phyloP scores from a whole-genome alignment of 2,113 vertebrate species.

The Xenopus laevis region DNA sequence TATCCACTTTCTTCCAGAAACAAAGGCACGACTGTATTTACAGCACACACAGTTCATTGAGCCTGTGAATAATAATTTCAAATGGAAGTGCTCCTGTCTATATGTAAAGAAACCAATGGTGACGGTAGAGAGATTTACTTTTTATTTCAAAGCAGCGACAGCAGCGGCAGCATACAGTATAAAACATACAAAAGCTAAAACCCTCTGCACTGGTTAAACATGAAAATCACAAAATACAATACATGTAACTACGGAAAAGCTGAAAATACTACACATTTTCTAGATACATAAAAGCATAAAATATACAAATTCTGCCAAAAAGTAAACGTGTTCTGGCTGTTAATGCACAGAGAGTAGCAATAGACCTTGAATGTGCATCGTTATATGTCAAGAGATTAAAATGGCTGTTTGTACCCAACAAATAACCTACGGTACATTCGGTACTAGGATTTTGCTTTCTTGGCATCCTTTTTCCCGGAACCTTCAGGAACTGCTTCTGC shows the following conservation, averaged over 20 bases:
- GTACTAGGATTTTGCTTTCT: conserved; percentile 77
- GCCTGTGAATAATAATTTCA: too few relatives aligned
- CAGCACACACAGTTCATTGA: too few relatives aligned
- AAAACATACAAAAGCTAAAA: conserved; percentile 82
- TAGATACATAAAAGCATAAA: conserved; percentile 61
- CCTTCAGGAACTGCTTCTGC: conserved; percentile 71
- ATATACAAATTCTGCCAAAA: conserved; percentile 68
- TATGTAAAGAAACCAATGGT: too few relatives aligned
- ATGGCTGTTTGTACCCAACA: too few relatives aligned
- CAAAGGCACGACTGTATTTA: too few relatives aligned
- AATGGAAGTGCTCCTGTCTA: too few relatives aligned
- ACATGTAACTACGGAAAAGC: conserved; percentile 73
- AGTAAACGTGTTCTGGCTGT: conserved; percentile 57
- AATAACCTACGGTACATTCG: conserved; percentile 42
- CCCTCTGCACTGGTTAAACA: conserved; percentile 70
- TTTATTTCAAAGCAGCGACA: conserved; percentile 72
- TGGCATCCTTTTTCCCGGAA: conserved; percentile 76
- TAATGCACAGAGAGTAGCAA: conserved; percentile 64
- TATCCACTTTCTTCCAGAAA: too few relatives aligned
- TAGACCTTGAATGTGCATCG: conserved; percentile 58
- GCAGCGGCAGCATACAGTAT: conserved; percentile 67
- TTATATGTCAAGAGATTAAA: not conserved
- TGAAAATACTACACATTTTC: conserved; percentile 66
- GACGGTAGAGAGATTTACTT: conserved; percentile 6
- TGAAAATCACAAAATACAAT: conserved; percentile 65